Base-by-base conservation (phyloP, 2,888 invertebrate genomes). In the Megalurothrips usitatus region DNA sequence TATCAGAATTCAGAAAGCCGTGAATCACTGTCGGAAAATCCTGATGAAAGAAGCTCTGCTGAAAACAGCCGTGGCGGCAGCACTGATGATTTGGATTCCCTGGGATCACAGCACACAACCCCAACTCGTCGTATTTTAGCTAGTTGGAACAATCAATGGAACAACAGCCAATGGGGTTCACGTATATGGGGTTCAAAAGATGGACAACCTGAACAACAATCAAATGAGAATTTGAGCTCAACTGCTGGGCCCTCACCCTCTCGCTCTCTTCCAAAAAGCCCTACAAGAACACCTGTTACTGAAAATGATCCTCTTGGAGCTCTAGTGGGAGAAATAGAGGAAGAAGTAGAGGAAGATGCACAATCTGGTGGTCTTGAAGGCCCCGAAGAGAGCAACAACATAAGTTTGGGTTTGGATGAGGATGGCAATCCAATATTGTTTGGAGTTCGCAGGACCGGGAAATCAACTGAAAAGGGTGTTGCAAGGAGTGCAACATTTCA, bases 281-380 rank as follows among this genome's bases (percentile, higher is more conserved):
- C 94, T 0, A 93, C 92, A 58, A 90, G 96, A 81, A 96, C 96
- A 3, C 94, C 96, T 0, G 96, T 97, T 0, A 94, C 96, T 0
- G 92, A 95, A 85, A 96, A 97, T 87, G 97, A 97, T 88, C 97
- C 97, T 0, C 88, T 97, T 34, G 97, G 97, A 10, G 96, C 96
- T 8, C 89, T 97, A 1, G 87, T 81, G 14, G 88, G 88, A 80
- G 82, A 83, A 83, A 87, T 87, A 80, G 85, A 86, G 79, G 83
- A 87, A 19, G 84, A 84, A 80, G 83, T 83, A 19, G 58, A 26
- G 26, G 68, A 75, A 75, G 68, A 23, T 26, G 12, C 26, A 23
- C 68, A 75, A 26, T 75, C 68, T 26, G 23, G 68, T 26, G 23
- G 68, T 8, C 23, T 6, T 9, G 68, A 75, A 12, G 23, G 68